Conservation (phyloP, 2,888 invertebrate species). For the Pristionchus maxplancki region DNA sequence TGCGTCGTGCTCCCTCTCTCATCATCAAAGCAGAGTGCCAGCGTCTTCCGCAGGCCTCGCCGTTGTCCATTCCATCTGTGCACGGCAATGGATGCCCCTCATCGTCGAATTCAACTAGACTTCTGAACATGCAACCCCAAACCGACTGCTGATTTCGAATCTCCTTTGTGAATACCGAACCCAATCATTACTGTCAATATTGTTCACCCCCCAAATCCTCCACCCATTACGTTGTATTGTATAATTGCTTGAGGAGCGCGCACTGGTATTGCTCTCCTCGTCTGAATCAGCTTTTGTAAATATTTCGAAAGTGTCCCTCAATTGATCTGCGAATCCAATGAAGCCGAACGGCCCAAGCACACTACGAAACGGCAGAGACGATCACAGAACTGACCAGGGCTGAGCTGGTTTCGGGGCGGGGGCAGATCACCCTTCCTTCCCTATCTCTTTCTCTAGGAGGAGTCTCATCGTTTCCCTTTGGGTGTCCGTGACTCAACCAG, state of each 20-base stretch:
- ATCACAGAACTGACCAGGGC: conserved; percentile 17
- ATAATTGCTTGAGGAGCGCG: not conserved
- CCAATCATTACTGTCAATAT: no score
- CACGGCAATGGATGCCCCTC: not conserved
- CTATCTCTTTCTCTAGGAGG: not conserved
- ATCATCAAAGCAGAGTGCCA: not conserved
- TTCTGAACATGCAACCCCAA: not conserved
- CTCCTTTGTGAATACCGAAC: not conserved
- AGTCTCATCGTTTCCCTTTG: conserved; percentile 40
- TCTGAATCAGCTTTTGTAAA: conserved; percentile 44
- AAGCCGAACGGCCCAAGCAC: conserved; percentile 7
- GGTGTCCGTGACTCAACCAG: conserved; percentile 43
- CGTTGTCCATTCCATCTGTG: not conserved
- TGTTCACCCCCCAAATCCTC: not conserved
- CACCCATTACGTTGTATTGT: not conserved
- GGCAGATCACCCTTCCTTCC: not conserved
- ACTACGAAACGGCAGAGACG: not conserved
- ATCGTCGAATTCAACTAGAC: not conserved
- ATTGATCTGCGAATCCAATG: conserved; percentile 39
- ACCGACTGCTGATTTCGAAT: conserved; percentile 3
- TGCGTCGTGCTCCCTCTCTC: not conserved
- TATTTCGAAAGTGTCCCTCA: conserved; percentile 20
- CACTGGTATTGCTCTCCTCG: conserved; percentile 27
- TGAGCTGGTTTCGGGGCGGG: conserved; percentile 37
- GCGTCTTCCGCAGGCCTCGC: not conserved